These are phyloP conservation scores for Microctonus hyperodae DNA, from an alignment of 2,888 invertebrate genomes.

Conservation along the genomic window DNA sequence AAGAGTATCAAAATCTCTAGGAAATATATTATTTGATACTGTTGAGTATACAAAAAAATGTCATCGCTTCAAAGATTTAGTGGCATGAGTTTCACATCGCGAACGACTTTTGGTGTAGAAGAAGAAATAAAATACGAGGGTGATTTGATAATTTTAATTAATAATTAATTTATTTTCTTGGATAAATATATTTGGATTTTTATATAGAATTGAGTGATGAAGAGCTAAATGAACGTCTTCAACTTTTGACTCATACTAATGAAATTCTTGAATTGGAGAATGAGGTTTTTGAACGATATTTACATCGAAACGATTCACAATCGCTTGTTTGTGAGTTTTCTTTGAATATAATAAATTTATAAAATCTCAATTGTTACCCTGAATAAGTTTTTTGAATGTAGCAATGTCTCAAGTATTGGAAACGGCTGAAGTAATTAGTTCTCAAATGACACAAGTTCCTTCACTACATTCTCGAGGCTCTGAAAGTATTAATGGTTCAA, in stretches of 20 bases:
- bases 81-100: constrained; percentile 37
- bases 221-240: constrained; percentile 44
- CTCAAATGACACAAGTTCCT: constrained; percentile 35
- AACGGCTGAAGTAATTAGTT: constrained; percentile 39
- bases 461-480: constrained; percentile 31
- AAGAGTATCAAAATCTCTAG: not conserved
- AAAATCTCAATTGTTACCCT: not conserved
- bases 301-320: constrained; percentile 64
- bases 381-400: constrained; percentile 1
- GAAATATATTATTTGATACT: not conserved
- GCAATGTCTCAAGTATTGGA: constrained; percentile 45
- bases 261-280: constrained; percentile 64
- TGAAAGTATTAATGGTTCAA: constrained; percentile 36
- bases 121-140: constrained; percentile 43
- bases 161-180: too few relatives aligned
- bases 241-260: constrained; percentile 43
- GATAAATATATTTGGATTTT: constrained; percentile 13
- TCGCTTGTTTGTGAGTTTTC: constrained; percentile 63
- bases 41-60: constrained; percentile 23
- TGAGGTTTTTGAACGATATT: constrained; percentile 65
- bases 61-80: constrained; percentile 39
- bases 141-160: constrained; percentile 2
- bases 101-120: constrained; percentile 30
- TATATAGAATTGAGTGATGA: constrained; percentile 48
- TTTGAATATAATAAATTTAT: constrained; percentile 23